Evolutionary conservation across 2,797 vertebrate genomes (phyloP).

Genomic region (Enteromius treurensis): DNA sequence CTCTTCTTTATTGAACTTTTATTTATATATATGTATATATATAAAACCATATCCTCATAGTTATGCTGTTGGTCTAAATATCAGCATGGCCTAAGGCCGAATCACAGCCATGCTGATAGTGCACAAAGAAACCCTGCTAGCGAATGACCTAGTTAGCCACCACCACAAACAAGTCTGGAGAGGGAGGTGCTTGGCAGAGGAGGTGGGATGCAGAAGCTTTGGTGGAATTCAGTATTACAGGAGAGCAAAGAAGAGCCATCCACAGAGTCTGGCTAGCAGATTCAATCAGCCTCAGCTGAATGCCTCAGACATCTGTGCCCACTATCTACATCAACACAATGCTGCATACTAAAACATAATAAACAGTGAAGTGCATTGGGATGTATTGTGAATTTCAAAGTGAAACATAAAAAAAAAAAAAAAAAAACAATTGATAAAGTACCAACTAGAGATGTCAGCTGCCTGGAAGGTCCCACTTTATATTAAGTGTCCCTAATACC

Average conservation of each 20-base stretch:
- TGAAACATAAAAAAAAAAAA: not conserved
- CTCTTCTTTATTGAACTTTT: not conserved
- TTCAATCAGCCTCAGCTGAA: not conserved
- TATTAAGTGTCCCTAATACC: too few species aligned
- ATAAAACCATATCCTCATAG: not conserved
- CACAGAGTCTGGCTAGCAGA: not conserved
- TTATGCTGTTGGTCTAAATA: not conserved
- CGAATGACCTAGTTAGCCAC: not conserved
- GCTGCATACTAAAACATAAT: not conserved
- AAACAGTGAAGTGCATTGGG: not conserved
- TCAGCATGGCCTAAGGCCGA: not conserved
- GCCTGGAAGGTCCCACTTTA: not conserved
- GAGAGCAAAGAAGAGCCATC: slow-evolving; percentile 21
- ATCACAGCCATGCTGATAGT: not conserved
- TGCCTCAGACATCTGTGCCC: not conserved
- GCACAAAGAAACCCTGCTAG: not conserved
- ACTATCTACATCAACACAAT: not conserved
- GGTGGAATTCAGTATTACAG: not conserved
- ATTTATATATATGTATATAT: too few species aligned
- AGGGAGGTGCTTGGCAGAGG: not conserved
- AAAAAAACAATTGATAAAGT: not conserved
- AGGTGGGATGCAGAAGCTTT: not conserved
- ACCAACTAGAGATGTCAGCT: not conserved
- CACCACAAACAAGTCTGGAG: slow-evolving; percentile 1
- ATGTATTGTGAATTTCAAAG: not conserved